Percentiles rank a stretch among this genome's conserved stretches.
These are phyloP conservation scores for Melangyna quadrimaculata DNA, from an alignment of 2,888 invertebrate genomes.

Conservation along the genomic window DNA sequence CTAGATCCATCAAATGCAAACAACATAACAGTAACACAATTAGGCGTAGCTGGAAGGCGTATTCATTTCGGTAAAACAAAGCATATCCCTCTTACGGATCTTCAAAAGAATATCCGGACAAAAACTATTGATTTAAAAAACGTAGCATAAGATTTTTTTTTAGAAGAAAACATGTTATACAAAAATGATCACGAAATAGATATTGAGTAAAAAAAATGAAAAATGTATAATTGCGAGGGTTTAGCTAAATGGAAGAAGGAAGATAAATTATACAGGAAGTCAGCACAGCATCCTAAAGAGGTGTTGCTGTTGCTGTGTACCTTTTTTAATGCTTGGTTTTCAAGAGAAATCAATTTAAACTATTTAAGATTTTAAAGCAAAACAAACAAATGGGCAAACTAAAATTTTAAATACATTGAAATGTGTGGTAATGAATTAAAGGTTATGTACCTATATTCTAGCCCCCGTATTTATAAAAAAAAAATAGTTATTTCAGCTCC, in stretches of 20 bases:
- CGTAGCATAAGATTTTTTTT: background rate
- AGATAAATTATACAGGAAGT: constrained; percentile 67
- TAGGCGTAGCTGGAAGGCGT: constrained; percentile 53
- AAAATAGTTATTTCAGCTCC: too few relatives aligned
- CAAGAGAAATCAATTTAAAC: constrained; percentile 10
- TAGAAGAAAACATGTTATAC: background rate
- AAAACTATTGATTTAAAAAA: constrained; percentile 41
- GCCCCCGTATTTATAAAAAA: too few relatives aligned
- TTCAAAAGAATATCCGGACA: constrained; percentile 19
- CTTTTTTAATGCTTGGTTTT: background rate
- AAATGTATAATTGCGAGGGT: constrained; percentile 8
- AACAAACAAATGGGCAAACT: background rate
- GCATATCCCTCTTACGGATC: constrained; percentile 32
- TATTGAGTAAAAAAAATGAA: background rate
- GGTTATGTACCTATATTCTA: too few relatives aligned
- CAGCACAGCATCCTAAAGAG: constrained; percentile 7
- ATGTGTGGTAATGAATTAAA: background rate
- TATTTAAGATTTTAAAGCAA: background rate
- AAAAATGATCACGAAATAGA: background rate
- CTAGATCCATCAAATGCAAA: constrained; percentile 35
- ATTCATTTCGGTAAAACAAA: constrained; percentile 54
- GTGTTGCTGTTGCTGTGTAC: background rate
- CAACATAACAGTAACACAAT: constrained; percentile 5
- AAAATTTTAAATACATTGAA: background rate
- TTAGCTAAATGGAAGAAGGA: constrained; percentile 55